These are phyloP conservation scores for Cyrtonyx montezumae DNA, from an alignment of 2,113 vertebrate genomes.

Conservation along the genomic window DNA sequence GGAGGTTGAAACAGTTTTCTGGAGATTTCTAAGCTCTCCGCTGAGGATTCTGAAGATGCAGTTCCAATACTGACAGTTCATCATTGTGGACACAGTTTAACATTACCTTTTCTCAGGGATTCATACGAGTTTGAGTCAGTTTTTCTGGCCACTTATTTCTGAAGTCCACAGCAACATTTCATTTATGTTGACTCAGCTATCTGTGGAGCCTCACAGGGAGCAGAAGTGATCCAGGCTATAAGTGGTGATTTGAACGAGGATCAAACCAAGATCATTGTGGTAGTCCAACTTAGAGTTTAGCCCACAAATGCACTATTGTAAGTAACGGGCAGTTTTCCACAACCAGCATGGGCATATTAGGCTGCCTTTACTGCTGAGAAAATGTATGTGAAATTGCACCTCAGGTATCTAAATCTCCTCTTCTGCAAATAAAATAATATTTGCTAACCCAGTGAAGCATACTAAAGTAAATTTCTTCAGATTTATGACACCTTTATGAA, in stretches of 20 bases:
- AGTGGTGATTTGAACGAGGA: background rate
- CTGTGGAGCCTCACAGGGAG: background rate
- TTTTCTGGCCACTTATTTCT: background rate
- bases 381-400: background rate
- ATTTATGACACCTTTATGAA: background rate
- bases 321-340: background rate
- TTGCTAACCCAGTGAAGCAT: background rate
- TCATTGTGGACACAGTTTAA: background rate
- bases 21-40: background rate
- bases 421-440: background rate
- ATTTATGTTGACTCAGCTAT: background rate
- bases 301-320: background rate
- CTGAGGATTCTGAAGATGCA: background rate
- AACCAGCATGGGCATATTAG: background rate
- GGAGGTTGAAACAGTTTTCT: background rate
- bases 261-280: background rate
- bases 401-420: background rate
- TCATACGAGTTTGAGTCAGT: background rate
- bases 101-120: background rate
- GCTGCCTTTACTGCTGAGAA: background rate
- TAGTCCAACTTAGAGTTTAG: background rate
- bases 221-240: background rate
- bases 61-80: background rate
- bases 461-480: background rate
- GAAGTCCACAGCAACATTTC: background rate